These are phyloP conservation scores for Sebastes dallii DNA, from an alignment of 2,797 vertebrate species.

Conservation along the genomic window DNA sequence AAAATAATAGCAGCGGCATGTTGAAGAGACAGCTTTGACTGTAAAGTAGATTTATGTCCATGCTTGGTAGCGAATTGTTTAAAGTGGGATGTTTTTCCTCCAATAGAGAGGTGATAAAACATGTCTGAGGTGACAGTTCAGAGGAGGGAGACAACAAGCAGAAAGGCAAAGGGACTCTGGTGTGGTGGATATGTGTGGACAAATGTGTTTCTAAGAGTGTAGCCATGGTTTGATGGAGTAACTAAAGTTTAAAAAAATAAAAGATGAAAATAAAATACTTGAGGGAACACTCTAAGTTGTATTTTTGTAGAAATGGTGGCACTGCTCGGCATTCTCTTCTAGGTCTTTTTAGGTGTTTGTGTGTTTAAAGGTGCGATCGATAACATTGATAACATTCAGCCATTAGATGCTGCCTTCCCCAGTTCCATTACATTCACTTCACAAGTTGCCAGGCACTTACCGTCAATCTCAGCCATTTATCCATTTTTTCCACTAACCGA, in stretches of 20 bases:
- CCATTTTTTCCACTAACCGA: no score
- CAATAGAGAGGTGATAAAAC: constrained; percentile 7
- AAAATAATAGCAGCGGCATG: background rate
- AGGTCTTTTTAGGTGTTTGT: background rate
- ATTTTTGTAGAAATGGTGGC: background rate
- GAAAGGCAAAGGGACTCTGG: background rate
- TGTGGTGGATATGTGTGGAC: constrained; percentile 1
- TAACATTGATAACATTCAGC: no score
- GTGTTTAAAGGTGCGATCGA: background rate
- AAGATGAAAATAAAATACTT: background rate
- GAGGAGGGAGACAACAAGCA: constrained; percentile 3
- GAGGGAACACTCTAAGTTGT: background rate
- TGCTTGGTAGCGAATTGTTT: background rate
- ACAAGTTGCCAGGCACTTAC: no score
- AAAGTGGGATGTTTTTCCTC: background rate
- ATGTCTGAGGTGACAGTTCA: constrained; percentile 5
- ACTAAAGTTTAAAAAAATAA: background rate
- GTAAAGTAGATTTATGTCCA: background rate
- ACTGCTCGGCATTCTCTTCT: background rate
- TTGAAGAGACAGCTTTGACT: constrained; percentile 8
- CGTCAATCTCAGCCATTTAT: no score
- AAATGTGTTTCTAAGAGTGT: background rate
- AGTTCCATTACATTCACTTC: no score
- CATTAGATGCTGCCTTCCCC: no score
- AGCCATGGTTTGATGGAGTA: background rate